Evolutionary conservation across 2,797 vertebrate species (phyloP).

Genomic region (Lutjanus campechanus): DNA sequence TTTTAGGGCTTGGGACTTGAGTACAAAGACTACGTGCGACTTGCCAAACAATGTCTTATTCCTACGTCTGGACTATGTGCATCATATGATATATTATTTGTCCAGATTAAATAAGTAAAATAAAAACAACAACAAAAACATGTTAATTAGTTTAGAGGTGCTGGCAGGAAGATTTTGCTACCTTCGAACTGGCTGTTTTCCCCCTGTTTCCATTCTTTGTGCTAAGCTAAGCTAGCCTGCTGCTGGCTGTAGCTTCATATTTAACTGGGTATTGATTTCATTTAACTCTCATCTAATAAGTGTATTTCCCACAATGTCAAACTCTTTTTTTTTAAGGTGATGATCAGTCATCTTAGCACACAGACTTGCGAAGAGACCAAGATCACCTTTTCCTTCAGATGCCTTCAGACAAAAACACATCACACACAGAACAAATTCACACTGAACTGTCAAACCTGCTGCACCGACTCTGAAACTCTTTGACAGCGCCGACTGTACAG

Average conservation of each 20-base stretch:
- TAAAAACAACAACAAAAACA: too few relatives aligned
- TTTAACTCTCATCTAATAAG: background rate
- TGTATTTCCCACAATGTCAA: background rate
- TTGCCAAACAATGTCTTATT: too few relatives aligned
- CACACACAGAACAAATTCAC: background rate
- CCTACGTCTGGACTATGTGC: too few relatives aligned
- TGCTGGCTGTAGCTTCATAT: background rate
- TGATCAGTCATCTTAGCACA: background rate
- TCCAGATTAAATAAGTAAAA: too few relatives aligned
- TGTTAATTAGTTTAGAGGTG: too few relatives aligned
- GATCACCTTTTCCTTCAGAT: background rate
- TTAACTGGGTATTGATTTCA: background rate
- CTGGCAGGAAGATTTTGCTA: background rate
- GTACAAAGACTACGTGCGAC: too few relatives aligned
- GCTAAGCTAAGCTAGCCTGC: background rate
- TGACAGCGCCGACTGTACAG: background rate
- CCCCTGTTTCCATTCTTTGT: background rate
- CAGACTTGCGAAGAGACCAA: background rate
- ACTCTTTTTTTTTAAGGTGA: background rate
- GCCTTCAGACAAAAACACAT: background rate
- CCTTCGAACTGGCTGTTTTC: background rate
- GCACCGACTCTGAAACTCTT: background rate
- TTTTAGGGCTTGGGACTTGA: too few relatives aligned
- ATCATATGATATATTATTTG: too few relatives aligned
- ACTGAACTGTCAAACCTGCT: background rate